These are phyloP conservation scores for Bucco capensis DNA, from an alignment of 2,113 vertebrate species.

Conservation along the genomic window DNA sequence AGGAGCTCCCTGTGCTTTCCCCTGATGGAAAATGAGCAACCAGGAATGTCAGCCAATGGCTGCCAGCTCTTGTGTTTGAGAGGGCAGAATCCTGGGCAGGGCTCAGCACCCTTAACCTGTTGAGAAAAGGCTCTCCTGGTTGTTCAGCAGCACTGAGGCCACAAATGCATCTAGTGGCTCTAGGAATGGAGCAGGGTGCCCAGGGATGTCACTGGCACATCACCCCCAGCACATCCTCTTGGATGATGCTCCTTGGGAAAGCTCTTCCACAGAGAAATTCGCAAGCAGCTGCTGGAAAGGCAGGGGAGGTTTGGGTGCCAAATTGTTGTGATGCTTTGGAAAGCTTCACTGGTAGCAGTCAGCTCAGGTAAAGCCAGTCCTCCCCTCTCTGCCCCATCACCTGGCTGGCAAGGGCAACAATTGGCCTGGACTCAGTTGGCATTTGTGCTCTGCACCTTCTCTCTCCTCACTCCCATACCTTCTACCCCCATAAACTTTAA, in stretches of 20 bases:
- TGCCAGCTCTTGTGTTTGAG: neutral
- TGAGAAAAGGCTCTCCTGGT: neutral
- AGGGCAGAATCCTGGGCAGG: neutral
- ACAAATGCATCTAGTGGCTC: neutral
- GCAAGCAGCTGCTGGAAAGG: neutral
- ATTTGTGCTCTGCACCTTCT: neutral
- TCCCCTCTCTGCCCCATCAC: neutral
- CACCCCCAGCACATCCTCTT: neutral
- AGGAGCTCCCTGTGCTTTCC: neutral
- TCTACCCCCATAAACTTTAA: neutral
- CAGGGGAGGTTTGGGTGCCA: neutral
- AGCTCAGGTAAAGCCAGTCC: neutral
- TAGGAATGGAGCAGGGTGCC: neutral
- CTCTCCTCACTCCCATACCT: neutral
- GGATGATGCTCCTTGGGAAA: neutral
- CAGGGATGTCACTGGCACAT: neutral
- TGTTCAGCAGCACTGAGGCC: neutral
- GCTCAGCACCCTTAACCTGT: neutral
- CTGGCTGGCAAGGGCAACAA: neutral
- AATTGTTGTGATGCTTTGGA: neutral
- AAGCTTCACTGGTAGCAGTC: neutral
- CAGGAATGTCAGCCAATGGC: neutral
- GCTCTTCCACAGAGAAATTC: neutral
- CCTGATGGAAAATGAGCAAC: neutral
- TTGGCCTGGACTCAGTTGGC: neutral